Evolutionary conservation across 2,888 invertebrate species (phyloP).

Genomic region (Fissipunctia ypsillon): DNA sequence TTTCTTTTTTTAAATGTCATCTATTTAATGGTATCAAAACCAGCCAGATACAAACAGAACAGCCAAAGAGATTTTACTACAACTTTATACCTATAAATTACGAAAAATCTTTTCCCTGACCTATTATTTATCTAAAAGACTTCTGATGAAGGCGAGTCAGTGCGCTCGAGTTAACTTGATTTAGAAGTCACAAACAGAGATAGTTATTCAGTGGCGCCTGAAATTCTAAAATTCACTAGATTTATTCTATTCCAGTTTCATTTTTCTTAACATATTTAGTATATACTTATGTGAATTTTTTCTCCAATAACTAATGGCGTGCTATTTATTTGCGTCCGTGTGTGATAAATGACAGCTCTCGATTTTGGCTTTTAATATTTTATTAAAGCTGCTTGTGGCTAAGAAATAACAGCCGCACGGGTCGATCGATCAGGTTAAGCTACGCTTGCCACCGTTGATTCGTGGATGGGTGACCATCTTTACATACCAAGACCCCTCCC

Average conservation of each 20-base stretch:
- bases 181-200: not conserved
- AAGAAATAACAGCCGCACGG: too few relatives aligned
- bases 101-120: too few relatives aligned
- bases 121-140: not conserved
- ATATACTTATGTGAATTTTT: constrained; percentile 1
- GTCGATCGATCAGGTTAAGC: too few relatives aligned
- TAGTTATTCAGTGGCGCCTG: not conserved
- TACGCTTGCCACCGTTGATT: too few relatives aligned
- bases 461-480: too few relatives aligned
- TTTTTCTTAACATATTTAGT: not conserved
- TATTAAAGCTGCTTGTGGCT: too few relatives aligned
- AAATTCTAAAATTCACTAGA: constrained; percentile 1
- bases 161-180: not conserved
- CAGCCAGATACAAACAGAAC: too few relatives aligned
- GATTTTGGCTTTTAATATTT: not conserved
- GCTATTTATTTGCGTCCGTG: constrained; percentile 19
- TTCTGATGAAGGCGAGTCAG: not conserved
- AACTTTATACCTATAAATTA: too few relatives aligned
- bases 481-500: too few relatives aligned
- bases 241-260: not conserved
- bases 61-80: too few relatives aligned
- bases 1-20: too few relatives aligned
- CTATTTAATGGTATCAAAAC: too few relatives aligned
- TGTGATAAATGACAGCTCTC: constrained; percentile 9
- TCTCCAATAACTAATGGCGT: constrained; percentile 6